Percentiles rank a stretch among this genome's conserved stretches.
These are phyloP conservation scores for Drosophila ironensis DNA, from an alignment of 1,140 invertebrate species.

Conservation along the genomic window DNA sequence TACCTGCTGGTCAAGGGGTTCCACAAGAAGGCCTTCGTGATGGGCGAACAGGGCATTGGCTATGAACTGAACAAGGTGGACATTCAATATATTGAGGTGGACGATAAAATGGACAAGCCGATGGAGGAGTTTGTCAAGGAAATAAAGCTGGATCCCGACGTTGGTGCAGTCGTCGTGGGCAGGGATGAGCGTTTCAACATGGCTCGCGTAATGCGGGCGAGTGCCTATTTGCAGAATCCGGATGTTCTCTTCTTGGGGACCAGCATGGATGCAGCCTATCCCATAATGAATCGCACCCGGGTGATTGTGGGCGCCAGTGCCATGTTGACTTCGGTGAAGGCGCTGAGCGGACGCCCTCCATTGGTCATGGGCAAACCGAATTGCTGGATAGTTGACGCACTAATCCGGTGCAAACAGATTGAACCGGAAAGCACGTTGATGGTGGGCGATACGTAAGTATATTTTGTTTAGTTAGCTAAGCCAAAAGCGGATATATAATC, in stretches of 20 bases:
- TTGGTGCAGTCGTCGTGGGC: constrained; percentile 53
- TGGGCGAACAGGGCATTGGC: constrained; percentile 42
- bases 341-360: constrained; percentile 24
- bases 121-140: constrained; percentile 24
- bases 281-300: constrained; percentile 18
- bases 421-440: constrained; percentile 58
- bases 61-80: constrained; percentile 20
- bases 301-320: constrained; percentile 46
- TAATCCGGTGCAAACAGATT: background rate
- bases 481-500: background rate
- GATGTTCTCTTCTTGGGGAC: constrained; percentile 47
- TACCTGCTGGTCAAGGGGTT: constrained; percentile 43
- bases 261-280: constrained; percentile 43
- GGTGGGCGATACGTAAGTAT: constrained; percentile 62
- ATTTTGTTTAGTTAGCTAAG: too few species aligned
- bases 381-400: constrained; percentile 38
- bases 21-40: constrained; percentile 33
- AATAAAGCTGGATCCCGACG: constrained; percentile 36
- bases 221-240: constrained; percentile 27
- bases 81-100: background rate
- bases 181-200: constrained; percentile 49
- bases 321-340: constrained; percentile 41
- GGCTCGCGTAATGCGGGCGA: constrained; percentile 20
- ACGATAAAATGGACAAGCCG: background rate
- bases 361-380: constrained; percentile 62